Percentiles rank a stretch among this genome's conserved stretches.
Evolutionary conservation across 1,140 invertebrate species (phyloP).

Genomic region (Hesperophylax magnus): DNA sequence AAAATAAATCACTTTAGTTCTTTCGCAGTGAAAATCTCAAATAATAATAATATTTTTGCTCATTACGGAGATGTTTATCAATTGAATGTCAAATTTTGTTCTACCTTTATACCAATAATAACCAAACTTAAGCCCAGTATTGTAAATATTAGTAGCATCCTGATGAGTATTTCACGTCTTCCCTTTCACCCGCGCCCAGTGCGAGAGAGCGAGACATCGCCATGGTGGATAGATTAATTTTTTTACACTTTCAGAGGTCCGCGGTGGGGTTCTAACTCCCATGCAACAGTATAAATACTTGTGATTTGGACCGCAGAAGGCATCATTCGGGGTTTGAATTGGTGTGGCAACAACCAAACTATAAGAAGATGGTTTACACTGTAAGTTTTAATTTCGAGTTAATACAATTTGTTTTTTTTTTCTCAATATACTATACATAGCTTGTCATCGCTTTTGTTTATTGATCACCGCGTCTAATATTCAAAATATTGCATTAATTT

Average conservation of each 20-base stretch:
- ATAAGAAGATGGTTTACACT: conserved; percentile 11
- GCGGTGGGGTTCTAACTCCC: conserved; percentile 19
- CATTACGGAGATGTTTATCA: too few relatives aligned
- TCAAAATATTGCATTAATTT: too few relatives aligned
- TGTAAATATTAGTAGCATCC: conserved; percentile 3
- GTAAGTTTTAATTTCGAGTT: conserved; percentile 1
- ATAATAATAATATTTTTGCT: too few relatives aligned
- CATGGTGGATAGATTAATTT: conserved; percentile 3
- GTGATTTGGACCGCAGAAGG: conserved; percentile 2
- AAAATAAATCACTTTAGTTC: too few relatives aligned
- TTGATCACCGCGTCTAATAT: too few relatives aligned
- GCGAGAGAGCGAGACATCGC: not conserved
- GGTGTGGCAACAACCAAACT: not conserved
- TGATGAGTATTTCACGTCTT: conserved; percentile 20
- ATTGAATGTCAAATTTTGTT: too few relatives aligned
- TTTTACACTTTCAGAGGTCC: conserved; percentile 4
- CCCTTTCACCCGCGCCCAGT: conserved; percentile 3
- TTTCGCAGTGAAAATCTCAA: too few relatives aligned
- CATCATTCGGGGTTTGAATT: conserved; percentile 20
- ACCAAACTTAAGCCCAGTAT: too few relatives aligned
- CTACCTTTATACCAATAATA: too few relatives aligned
- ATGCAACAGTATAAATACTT: conserved; percentile 32
- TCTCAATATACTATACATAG: too few relatives aligned
- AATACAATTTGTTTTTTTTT: too few relatives aligned
- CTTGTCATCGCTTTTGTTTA: too few relatives aligned